These are phyloP conservation scores for Sardina pilchardus DNA, from an alignment of 2,113 vertebrate genomes.

Conservation along the genomic window DNA sequence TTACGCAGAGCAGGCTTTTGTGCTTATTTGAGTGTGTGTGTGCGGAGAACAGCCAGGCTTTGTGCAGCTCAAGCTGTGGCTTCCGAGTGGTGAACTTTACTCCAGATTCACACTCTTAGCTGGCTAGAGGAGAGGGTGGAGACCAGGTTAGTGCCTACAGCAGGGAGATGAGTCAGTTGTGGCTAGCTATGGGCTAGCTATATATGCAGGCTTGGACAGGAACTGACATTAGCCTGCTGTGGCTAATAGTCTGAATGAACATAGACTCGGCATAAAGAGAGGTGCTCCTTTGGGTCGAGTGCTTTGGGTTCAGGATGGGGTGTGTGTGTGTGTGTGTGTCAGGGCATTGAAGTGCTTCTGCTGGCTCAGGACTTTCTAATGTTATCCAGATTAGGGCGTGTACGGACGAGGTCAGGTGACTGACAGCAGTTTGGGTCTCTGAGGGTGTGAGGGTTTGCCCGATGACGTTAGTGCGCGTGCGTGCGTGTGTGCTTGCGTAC, in stretches of 20 bases:
- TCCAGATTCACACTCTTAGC: neutral
- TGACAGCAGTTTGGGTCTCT: neutral
- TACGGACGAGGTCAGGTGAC: neutral
- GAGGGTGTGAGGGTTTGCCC: conserved; percentile 11
- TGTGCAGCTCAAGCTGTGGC: neutral
- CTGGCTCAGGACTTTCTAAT: conserved; percentile 24
- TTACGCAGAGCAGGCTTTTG: neutral
- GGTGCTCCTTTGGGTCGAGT: neutral
- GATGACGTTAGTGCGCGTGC: neutral
- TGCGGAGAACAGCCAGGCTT: neutral
- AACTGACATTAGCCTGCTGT: neutral
- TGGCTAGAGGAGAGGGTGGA: neutral
- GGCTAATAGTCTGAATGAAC: neutral
- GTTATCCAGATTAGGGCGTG: neutral
- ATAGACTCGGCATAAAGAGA: neutral
- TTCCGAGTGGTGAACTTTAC: conserved; percentile 14
- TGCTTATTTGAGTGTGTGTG: neutral
- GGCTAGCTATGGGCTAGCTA: neutral
- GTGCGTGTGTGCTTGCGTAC: neutral
- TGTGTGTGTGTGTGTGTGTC: too few relatives aligned
- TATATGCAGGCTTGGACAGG: neutral
- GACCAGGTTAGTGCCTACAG: neutral
- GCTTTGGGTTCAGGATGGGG: neutral
- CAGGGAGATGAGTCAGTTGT: neutral
- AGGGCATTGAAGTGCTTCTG: neutral